Evolutionary conservation across 2,113 vertebrate genomes (phyloP), one percentile per base, ranked within the genome.

Genomic region (Motacilla alba): DNA sequence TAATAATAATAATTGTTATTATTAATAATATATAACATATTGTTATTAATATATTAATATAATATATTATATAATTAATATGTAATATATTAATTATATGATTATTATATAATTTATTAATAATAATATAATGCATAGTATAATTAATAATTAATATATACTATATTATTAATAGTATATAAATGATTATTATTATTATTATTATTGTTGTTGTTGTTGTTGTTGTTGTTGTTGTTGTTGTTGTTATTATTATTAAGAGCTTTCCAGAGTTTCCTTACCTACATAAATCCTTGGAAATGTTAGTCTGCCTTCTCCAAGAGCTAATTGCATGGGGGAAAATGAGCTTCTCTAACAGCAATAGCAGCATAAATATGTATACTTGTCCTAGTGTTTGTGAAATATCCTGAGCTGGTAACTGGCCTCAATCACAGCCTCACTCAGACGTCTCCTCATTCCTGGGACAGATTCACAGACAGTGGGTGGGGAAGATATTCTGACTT

Each of bases 1-100:
- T 8, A 56, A 0, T 22, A 43, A 13, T 8, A 56, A 0, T 22
- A 43, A 13, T 67, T 14, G 15, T 53, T 50, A 30, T 46, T 46
- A 22, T 22, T 46, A 3, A 11, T 46, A 11, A 35, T 35, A 35
- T 35, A 35, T 35, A 35, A 35, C 7, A 35, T 35, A 35, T 35
- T 35, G 35, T 35, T 35, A 35, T 35, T 35, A 35, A 35, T 35
- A 35, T 35, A 35, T 35, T 35, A 35, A 35, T 35, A 35, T 35
- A 35, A 35, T 35, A 35, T 35, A 35, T 35, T 35, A 35, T 35
- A 35, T 35, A 35, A 35, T 35, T 35, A 35, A 35, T 35, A 35
- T 35, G 7, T 35, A 35, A 35, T 35, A 35, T 35, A 35, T 35
- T 35, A 35, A 35, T 35, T n/a, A n/a, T n/a, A n/a, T n/a, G n/a